Conservation (phyloP, 2,888 invertebrate genomes). For the Pantelozetes paolii region DNA sequence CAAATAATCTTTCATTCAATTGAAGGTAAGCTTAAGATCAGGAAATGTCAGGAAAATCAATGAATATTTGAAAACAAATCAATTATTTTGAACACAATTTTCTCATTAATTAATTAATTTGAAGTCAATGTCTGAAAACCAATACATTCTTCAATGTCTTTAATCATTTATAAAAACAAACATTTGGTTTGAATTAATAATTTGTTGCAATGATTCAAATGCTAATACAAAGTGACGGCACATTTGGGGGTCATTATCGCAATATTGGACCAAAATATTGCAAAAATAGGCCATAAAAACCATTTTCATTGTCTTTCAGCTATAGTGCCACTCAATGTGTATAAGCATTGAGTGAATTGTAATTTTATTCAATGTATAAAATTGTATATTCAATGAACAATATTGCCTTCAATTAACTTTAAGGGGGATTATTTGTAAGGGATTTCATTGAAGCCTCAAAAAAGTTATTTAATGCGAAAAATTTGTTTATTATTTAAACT, state of each 20-base stretch:
- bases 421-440: too few relatives aligned
- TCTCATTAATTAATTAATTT: background rate
- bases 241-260: slow-evolving; percentile 6
- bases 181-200: background rate
- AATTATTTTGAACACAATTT: background rate
- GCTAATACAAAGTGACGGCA: background rate
- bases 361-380: too few relatives aligned
- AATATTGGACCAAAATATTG: background rate
- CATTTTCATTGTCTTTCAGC: background rate
- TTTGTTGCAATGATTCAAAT: background rate
- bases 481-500: background rate
- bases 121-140: background rate
- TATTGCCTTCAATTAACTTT: too few relatives aligned
- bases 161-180: too few relatives aligned
- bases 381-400: too few relatives aligned
- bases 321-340: background rate
- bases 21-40: background rate
- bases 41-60: too few relatives aligned
- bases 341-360: background rate
- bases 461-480: background rate
- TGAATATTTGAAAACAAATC: background rate
- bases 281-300: background rate
- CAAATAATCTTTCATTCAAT: background rate
- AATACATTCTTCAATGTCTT: too few relatives aligned
- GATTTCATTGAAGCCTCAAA: too few relatives aligned